Conservation (phyloP, 23 tunicate genomes). For the Aplidium turbinatum region DNA sequence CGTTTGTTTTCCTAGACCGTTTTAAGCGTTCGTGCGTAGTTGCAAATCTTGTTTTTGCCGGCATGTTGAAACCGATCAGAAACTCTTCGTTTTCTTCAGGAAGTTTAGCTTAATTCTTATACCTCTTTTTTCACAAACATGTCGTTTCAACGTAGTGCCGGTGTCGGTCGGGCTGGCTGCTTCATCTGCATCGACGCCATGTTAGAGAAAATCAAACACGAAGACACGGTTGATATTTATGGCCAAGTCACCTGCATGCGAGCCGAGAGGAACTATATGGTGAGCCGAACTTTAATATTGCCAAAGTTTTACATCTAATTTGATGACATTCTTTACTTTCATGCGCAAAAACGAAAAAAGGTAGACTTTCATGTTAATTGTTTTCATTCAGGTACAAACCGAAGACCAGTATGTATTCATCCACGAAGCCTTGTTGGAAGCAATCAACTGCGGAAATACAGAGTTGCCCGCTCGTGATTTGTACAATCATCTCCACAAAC, state of each 20-base stretch:
- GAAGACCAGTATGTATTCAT: conserved; percentile 99
- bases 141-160: conserved; percentile 56
- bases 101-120: no score
- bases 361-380: neutral
- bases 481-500: conserved; percentile 79
- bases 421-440: conserved; percentile 96
- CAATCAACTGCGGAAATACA: conserved; percentile 88
- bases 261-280: conserved; percentile 97
- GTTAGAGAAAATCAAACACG: conserved; percentile 80
- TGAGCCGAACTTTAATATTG: conserved; percentile 5
- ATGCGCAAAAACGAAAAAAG: neutral
- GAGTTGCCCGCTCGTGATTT: conserved; percentile 80
- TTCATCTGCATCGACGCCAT: conserved; percentile 89
- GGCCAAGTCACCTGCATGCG: conserved; percentile 98
- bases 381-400: conserved; percentile 71
- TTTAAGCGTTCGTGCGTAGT: no score
- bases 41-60: no score
- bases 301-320: neutral
- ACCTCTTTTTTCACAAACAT: no score
- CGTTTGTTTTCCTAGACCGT: no score
- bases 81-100: no score
- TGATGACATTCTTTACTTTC: neutral
- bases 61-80: no score
- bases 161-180: conserved; percentile 95
- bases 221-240: conserved; percentile 81